phyloP scores from a whole-genome alignment of 2,888 invertebrate genomes.

The Drosophila rellima region DNA sequence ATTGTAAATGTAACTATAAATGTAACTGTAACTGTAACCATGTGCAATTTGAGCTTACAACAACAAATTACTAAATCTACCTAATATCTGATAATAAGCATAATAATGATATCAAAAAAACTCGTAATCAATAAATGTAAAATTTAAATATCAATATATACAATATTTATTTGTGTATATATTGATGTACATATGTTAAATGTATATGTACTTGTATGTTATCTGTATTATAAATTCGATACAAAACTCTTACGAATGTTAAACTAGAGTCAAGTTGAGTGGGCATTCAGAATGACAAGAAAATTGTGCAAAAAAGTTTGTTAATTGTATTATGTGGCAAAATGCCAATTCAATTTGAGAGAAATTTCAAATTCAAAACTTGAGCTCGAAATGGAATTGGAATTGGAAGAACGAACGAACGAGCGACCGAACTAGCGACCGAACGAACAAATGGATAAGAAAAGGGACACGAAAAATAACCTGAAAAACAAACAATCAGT shows the following conservation, averaged over 20 bases:
- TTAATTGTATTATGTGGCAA: conserved; percentile 38
- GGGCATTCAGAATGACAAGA: conserved; percentile 15
- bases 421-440: too few relatives aligned
- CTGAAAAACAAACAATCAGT: conserved; percentile 57
- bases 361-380: conserved; percentile 24
- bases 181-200: conserved; percentile 5
- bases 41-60: conserved; percentile 71
- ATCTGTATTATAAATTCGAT: not conserved
- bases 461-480: not conserved
- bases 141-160: not conserved
- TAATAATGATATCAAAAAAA: conserved; percentile 5
- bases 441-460: not conserved
- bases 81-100: conserved; percentile 14
- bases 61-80: conserved; percentile 18
- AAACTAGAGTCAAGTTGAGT: not conserved
- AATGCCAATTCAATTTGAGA: conserved; percentile 43
- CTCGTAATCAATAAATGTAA: not conserved
- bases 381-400: conserved; percentile 9
- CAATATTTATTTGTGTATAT: conserved; percentile 5
- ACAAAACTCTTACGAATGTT: not conserved
- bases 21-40: conserved; percentile 47
- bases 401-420: conserved; percentile 8
- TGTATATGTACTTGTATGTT: not conserved
- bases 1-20: too few relatives aligned
- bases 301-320: conserved; percentile 39